Evolutionary conservation across 2,113 vertebrate genomes (phyloP), one percentile per base, ranked within the genome.

Genomic region (Myxocyprinus asiaticus): DNA sequence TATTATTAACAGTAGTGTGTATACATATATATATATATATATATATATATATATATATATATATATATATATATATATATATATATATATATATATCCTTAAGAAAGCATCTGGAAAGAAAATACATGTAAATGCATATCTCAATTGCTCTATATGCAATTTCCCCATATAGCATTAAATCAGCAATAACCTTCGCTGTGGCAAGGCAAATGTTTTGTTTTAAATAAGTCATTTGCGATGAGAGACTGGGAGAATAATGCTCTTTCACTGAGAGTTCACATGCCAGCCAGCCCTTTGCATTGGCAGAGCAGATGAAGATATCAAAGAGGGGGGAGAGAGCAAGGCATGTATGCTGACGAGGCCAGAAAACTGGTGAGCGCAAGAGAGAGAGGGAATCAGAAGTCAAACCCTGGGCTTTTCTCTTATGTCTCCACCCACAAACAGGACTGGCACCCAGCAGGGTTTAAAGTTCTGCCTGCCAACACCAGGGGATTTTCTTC

Each of bases 221-320:
- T 69, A 84, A 81, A 78, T 78, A 84, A 84, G 76, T 64, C 44
- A 63, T 77, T 71, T 56, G 45, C 67, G 65, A 64, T 70, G 64
- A 62, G 63, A 80, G 44, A 45, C 11, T 50, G 55, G 14, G 67
- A 68, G 77, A 66, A 73, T 67, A 73, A 82, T 74, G 75, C 64
- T 78, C 70, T 78, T 77, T 77, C 64, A 62, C 17, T 3, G 45
- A 78, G 74, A 81, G 73, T 61, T 58, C 65, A 67, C 82, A 84
- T 69, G 79, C 81, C 76, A 84, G 75, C 72, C 69, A 78, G 68
- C 82, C 75, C 63, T 69, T 71, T 78, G 82, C 75, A 75, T 81
- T 84, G 79, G 82, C 82, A 81, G 85, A 77, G 85, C 63, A 79
- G 75, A 87, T 74, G 68, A 81, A 77, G 77, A 22, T 33, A 83